Evolutionary conservation across 1,140 invertebrate species (phyloP), one percentile per base, ranked within the genome.

Genomic region (Panonychus citri): DNA sequence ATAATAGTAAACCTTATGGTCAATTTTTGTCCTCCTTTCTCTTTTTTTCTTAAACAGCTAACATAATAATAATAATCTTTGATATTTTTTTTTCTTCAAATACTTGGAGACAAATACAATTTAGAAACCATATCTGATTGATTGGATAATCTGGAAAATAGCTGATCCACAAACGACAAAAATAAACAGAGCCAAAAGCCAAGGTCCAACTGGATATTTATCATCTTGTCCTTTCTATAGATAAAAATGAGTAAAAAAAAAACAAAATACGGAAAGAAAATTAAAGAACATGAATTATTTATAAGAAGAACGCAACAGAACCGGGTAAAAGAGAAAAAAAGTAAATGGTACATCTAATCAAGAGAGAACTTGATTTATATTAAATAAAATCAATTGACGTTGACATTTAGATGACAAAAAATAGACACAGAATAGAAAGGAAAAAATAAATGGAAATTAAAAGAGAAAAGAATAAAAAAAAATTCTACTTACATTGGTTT

Each of bases 131-230:
- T 25, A 53, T 37, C 34, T 10, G 37, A 53, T 53, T 17, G 17
- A 21, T 53, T 53, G 52, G n/a, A 53, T 51, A 13, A 51, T 51
- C 77, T 95, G 88, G 76, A 95, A 95, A 63, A 95, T 77, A 59
- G 89, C 90, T 74, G 91, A 96, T 61, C 93, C 93, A 76, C 90
- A 96, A 4, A 98, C 91, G 57, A 97, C 90, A 71, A 97, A 98
- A 34, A 97, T 79, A 70, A 98, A 98, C 50, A 98, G 76, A 42
- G 83, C 93, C 65, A 98, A 70, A 1, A 98, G 75, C 87, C 90
- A 96, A 3, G 91, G 91, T 51, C 89, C 90, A 60, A 97, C 91
- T 7, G 91, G 86, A 66, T 90, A 88, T 66, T 85, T 81, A 48
- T 91, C 87, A 61, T 93, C 89, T 67, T 80, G 77, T 54, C 76